Evolutionary conservation across 2,888 invertebrate species (phyloP).

Genomic region (Amphipoea oculea): DNA sequence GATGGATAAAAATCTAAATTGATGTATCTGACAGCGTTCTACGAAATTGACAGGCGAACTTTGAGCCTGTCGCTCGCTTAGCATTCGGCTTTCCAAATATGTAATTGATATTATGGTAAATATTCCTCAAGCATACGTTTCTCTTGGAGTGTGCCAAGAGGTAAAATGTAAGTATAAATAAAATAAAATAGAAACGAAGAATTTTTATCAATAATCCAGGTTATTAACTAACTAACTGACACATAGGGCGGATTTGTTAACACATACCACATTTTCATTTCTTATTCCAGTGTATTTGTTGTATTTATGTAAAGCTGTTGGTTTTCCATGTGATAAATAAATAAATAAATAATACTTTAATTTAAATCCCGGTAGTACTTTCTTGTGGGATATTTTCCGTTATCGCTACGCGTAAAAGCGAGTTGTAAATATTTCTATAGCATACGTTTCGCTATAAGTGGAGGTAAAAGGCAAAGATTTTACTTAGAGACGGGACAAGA

Average conservation of each 20-base stretch:
- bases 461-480: too few species aligned
- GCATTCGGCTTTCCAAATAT: neutral
- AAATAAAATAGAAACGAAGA: neutral
- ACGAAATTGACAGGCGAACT: slow-evolving; percentile 15
- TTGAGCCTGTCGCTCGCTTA: neutral
- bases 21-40: slow-evolving; percentile 19
- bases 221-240: too few species aligned
- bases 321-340: too few species aligned
- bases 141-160: neutral
- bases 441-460: too few species aligned
- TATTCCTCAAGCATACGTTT: neutral
- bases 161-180: neutral
- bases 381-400: neutral
- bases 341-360: too few species aligned
- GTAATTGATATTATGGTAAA: neutral
- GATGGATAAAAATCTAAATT: neutral
- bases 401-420: too few species aligned
- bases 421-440: too few species aligned
- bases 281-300: too few species aligned
- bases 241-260: too few species aligned
- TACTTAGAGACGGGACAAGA: too few species aligned
- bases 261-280: too few species aligned
- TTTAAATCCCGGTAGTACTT: neutral
- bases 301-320: too few species aligned
- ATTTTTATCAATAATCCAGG: neutral